A percentile compares a stretch with the other conserved stretches of the same genome.
phyloP scores from a whole-genome alignment of 2,797 vertebrate species.

The Sylvilagus floridanus region DNA sequence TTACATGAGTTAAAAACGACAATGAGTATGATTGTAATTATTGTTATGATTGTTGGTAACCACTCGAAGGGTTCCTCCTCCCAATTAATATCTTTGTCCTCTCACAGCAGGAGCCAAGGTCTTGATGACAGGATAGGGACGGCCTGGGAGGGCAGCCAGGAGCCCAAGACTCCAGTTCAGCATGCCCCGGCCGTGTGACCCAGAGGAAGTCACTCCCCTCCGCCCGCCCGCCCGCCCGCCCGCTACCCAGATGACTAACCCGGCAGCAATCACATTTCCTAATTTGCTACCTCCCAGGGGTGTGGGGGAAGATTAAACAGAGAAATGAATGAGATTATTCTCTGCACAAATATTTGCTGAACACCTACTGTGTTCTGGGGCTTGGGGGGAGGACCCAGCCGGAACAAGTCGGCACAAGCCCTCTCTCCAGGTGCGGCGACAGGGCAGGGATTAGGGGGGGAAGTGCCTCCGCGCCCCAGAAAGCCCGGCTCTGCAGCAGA shows the following conservation, averaged over 20 bases:
- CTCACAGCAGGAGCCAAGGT: slow-evolving; percentile 33
- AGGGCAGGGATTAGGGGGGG: not conserved
- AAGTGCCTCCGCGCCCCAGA: not conserved
- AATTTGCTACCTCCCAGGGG: slow-evolving; percentile 40
- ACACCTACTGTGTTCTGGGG: slow-evolving; percentile 35
- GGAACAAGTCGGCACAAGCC: not conserved
- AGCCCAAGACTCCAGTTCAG: not conserved
- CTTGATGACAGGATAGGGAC: slow-evolving; percentile 10
- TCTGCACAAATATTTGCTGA: slow-evolving; percentile 57
- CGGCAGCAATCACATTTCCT: not conserved
- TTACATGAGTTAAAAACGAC: slow-evolving; percentile 13
- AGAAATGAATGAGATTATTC: slow-evolving; percentile 33
- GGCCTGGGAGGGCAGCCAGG: slow-evolving; percentile 66
- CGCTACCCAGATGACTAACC: slow-evolving; percentile 15
- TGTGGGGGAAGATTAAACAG: slow-evolving; percentile 50
- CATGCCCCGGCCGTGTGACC: not conserved
- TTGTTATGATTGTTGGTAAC: slow-evolving; percentile 45
- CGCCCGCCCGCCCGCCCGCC: not conserved
- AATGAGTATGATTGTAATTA: slow-evolving; percentile 15
- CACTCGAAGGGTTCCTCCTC: slow-evolving; percentile 68
- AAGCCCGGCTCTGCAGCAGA: not conserved
- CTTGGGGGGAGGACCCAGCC: not conserved
- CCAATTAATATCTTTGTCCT: slow-evolving; percentile 58
- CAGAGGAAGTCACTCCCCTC: slow-evolving; percentile 35
- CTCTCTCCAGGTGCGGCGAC: not conserved